phyloP scores from a whole-genome alignment of 1,140 invertebrate species.

The Reticulitermes speratus region DNA sequence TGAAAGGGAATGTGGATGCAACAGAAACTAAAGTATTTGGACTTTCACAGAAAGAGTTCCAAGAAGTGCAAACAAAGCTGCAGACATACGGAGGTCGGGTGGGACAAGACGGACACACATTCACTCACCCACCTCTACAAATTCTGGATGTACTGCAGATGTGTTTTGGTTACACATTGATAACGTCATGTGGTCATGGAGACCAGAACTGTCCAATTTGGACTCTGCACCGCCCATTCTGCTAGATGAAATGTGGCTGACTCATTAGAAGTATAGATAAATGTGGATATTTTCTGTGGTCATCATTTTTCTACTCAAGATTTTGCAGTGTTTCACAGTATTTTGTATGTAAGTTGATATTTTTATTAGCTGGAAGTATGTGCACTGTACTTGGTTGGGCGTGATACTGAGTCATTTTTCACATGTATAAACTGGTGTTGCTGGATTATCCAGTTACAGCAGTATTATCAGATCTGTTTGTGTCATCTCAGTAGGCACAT shows the following conservation, averaged over 20 bases:
- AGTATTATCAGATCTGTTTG: no score
- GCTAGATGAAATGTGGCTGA: background rate
- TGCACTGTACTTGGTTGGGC: no score
- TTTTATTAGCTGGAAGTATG: no score
- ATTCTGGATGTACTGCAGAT: slow-evolving; percentile 33
- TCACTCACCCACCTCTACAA: slow-evolving; percentile 36
- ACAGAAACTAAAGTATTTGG: slow-evolving; percentile 39
- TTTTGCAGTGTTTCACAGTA: background rate
- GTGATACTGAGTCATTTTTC: no score
- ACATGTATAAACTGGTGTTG: no score
- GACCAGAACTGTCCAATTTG: slow-evolving; percentile 36
- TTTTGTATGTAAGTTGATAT: no score
- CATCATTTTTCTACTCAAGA: slow-evolving; percentile 6
- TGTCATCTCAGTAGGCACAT: no score
- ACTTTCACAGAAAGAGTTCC: slow-evolving; percentile 35
- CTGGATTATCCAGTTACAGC: no score
- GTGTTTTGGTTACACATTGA: slow-evolving; percentile 35
- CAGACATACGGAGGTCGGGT: slow-evolving; percentile 37
- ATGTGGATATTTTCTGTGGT: background rate
- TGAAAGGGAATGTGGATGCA: slow-evolving; percentile 39
- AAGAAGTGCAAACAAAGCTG: slow-evolving; percentile 19
- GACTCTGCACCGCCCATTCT: slow-evolving; percentile 36
- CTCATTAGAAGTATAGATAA: background rate
- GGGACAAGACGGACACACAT: slow-evolving; percentile 40
- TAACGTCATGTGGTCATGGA: slow-evolving; percentile 34